A percentile compares a stretch with the other conserved stretches of the same genome.
Evolutionary conservation across 2,113 vertebrate genomes (phyloP).

Genomic region (Epinephelus cyanopodus): DNA sequence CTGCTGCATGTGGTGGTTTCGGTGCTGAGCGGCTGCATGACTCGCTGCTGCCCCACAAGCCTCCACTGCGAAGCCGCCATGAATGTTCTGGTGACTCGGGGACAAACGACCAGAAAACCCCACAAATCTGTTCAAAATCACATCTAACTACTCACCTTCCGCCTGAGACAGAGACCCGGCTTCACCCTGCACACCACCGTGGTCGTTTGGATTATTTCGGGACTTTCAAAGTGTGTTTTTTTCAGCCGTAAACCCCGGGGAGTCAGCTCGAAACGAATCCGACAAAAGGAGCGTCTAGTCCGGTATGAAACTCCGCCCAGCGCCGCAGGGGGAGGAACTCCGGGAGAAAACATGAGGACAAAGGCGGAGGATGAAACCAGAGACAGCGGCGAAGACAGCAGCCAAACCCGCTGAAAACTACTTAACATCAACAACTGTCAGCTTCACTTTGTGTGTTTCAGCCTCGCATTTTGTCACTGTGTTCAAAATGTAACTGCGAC

Average conservation of each 20-base stretch:
- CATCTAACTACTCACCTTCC: constrained; percentile 75
- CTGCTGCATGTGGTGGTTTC: background rate
- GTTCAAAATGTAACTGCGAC: background rate
- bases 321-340: constrained; percentile 91
- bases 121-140: constrained; percentile 61
- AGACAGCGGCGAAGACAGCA: constrained; percentile 58
- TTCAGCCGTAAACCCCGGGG: constrained; percentile 85
- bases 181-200: constrained; percentile 27
- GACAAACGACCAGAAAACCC: constrained; percentile 75
- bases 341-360: constrained; percentile 83
- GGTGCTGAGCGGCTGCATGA: constrained; percentile 58
- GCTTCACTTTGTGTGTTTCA: background rate
- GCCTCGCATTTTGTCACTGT: too few species aligned
- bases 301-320: constrained; percentile 90
- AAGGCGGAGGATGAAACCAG: constrained; percentile 83
- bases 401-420: constrained; percentile 32
- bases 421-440: background rate
- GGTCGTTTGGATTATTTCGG: constrained; percentile 42
- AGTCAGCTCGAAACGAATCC: constrained; percentile 87
- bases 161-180: constrained; percentile 26
- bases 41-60: constrained; percentile 78
- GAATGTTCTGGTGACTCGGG: constrained; percentile 82
- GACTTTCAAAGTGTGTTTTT: constrained; percentile 72
- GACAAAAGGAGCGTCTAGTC: constrained; percentile 89
- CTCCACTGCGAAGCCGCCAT: constrained; percentile 86